phyloP scores from a whole-genome alignment of 1,140 invertebrate genomes.

The Brachionus asplanchnoidis region DNA sequence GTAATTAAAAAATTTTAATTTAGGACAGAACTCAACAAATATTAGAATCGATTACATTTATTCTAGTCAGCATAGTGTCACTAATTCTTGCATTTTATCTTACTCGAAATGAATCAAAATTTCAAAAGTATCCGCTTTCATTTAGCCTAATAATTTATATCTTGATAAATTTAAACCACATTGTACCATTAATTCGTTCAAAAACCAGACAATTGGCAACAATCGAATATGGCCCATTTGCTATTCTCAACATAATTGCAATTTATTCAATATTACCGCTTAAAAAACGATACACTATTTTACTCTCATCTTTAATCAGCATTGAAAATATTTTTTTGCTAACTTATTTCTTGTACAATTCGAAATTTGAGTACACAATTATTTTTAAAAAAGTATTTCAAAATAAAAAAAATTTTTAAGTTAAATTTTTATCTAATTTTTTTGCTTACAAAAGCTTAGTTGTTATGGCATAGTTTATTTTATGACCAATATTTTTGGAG shows the following conservation, averaged over 20 bases:
- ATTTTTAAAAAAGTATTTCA: constrained; percentile 18
- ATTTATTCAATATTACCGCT: constrained; percentile 14
- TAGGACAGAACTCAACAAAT: neutral
- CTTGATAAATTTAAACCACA: constrained; percentile 23
- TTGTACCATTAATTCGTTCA: constrained; percentile 20
- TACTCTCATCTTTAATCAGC: constrained; percentile 1
- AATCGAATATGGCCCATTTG: constrained; percentile 23
- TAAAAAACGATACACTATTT: constrained; percentile 29
- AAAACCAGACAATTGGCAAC: constrained; percentile 5
- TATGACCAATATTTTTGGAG: constrained; percentile 18
- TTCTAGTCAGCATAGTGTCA: constrained; percentile 2
- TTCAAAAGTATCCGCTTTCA: neutral
- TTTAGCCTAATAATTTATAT: constrained; percentile 2
- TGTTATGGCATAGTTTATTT: constrained; percentile 22
- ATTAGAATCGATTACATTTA: constrained; percentile 20
- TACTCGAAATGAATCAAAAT: constrained; percentile 10
- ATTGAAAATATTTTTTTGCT: constrained; percentile 2
- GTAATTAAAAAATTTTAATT: neutral
- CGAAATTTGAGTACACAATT: neutral
- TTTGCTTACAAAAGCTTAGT: neutral
- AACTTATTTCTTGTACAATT: neutral
- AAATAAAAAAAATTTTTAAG: neutral
- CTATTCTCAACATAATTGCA: constrained; percentile 2
- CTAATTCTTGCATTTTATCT: constrained; percentile 2
- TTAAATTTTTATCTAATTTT: neutral